Evolutionary conservation across 2,888 invertebrate genomes (phyloP).

Genomic region (Drosophila mercatorum): DNA sequence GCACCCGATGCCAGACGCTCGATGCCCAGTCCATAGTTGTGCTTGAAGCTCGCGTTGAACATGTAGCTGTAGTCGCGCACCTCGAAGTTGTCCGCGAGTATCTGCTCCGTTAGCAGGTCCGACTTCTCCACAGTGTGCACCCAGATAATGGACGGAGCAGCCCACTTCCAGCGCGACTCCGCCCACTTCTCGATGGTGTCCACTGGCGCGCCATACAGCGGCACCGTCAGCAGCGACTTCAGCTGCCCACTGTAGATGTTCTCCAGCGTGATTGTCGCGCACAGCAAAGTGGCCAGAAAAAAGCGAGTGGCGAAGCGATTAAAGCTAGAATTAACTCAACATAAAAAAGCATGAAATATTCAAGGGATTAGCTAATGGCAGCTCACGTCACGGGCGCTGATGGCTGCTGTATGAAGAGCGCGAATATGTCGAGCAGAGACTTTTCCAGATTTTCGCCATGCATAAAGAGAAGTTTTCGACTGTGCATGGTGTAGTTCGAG

Average conservation of each 20-base stretch:
- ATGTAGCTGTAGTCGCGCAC: conserved; percentile 74
- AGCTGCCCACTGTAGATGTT: conserved; percentile 83
- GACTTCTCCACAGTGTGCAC: conserved; percentile 76
- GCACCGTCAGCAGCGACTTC: conserved; percentile 82
- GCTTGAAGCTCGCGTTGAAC: conserved; percentile 76
- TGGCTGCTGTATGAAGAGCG: conserved; percentile 83
- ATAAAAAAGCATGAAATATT: not conserved
- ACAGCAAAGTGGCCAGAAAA: conserved; percentile 76
- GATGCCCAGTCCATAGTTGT: conserved; percentile 80
- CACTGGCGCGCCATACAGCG: conserved; percentile 77
- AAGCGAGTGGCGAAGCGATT: conserved; percentile 73
- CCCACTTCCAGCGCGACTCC: conserved; percentile 79
- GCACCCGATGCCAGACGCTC: conserved; percentile 80
- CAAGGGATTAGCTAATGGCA: no score
- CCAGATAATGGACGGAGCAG: conserved; percentile 82
- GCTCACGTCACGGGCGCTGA: conserved; percentile 73
- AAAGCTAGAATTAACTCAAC: conserved; percentile 53
- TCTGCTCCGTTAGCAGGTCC: conserved; percentile 76
- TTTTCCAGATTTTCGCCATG: conserved; percentile 55
- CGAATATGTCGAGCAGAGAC: conserved; percentile 77
- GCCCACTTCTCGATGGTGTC: conserved; percentile 82
- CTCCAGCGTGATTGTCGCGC: conserved; percentile 82
- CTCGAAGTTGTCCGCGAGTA: conserved; percentile 74
- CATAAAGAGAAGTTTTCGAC: conserved; percentile 16
- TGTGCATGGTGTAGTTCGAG: conserved; percentile 36